phyloP scores from a whole-genome alignment of 53 echinoderm and acorn worm species.

The Luidia sarsii region DNA sequence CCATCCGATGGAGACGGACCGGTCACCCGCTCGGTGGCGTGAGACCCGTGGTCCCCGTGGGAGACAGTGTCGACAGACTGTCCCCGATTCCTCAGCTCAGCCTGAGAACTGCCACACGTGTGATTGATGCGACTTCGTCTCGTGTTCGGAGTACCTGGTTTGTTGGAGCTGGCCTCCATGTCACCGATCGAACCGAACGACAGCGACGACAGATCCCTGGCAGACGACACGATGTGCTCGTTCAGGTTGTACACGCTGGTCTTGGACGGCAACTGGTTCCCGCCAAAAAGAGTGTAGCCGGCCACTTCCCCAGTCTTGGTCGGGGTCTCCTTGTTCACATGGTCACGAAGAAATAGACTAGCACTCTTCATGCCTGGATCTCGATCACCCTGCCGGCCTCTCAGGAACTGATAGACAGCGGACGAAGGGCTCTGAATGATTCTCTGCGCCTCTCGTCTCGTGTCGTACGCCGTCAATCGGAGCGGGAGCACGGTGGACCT shows the following conservation, averaged over 20 bases:
- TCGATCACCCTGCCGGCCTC: neutral
- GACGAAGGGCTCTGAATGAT: conserved; percentile 1
- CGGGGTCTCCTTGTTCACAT: neutral
- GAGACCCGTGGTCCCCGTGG: neutral
- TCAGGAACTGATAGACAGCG: neutral
- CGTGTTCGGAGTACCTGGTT: neutral
- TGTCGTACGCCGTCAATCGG: neutral
- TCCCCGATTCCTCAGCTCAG: neutral
- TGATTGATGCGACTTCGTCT: too few species aligned
- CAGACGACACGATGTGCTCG: conserved; percentile 31
- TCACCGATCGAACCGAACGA: neutral
- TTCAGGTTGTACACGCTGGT: conserved; percentile 43
- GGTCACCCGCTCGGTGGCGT: too few species aligned
- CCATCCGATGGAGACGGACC: neutral
- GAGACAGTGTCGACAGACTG: neutral
- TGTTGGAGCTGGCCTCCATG: neutral
- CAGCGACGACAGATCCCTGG: neutral
- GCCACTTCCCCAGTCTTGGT: neutral
- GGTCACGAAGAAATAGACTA: too few species aligned
- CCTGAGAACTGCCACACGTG: too few species aligned
- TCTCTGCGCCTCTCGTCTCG: conserved; percentile 5
- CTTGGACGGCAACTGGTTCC: neutral
- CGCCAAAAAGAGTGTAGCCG: neutral
- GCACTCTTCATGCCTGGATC: too few species aligned
- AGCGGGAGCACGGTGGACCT: neutral